These are phyloP conservation scores for Poeciliopsis occidentalis DNA, from an alignment of 2,113 vertebrate species.

Conservation along the genomic window DNA sequence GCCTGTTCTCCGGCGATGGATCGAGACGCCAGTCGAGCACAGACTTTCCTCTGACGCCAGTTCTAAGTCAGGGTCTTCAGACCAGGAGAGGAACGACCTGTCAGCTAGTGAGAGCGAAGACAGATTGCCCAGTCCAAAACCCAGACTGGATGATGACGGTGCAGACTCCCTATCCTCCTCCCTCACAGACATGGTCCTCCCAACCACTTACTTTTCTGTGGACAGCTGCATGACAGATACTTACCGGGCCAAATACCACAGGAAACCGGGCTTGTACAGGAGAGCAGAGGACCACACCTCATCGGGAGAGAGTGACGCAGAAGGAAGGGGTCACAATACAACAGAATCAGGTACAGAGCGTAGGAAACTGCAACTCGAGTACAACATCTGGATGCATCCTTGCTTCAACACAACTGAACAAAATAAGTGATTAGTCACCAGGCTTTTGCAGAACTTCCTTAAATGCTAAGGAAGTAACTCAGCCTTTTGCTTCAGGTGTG, in stretches of 20 bases:
- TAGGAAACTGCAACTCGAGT: too few species aligned
- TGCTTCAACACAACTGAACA: too few species aligned
- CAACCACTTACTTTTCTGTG: constrained; percentile 95
- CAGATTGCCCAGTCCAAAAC: constrained; percentile 52
- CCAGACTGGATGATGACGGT: constrained; percentile 13
- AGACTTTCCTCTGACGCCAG: constrained; percentile 72
- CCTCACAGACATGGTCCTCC: constrained; percentile 72
- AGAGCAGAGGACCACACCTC: constrained; percentile 77
- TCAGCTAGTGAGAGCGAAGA: constrained; percentile 78
- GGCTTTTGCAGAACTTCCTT: too few species aligned
- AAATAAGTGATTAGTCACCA: too few species aligned
- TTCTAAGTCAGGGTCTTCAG: constrained; percentile 77
- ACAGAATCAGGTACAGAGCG: constrained; percentile 71
- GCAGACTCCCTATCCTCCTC: constrained; percentile 32
- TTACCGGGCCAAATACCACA: constrained; percentile 92
- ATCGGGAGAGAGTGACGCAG: constrained; percentile 77
- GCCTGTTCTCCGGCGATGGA: constrained; percentile 58
- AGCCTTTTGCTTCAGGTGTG: too few species aligned
- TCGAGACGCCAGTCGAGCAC: constrained; percentile 66
- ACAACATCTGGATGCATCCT: too few species aligned
- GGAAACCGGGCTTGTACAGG: constrained; percentile 81
- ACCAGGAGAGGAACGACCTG: constrained; percentile 77
- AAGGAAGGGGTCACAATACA: constrained; percentile 64
- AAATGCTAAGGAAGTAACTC: too few species aligned
- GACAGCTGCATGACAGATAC: constrained; percentile 98